Conservation (phyloP, 2,797 vertebrate genomes). For the Phrynocephalus vlangalii region DNA sequence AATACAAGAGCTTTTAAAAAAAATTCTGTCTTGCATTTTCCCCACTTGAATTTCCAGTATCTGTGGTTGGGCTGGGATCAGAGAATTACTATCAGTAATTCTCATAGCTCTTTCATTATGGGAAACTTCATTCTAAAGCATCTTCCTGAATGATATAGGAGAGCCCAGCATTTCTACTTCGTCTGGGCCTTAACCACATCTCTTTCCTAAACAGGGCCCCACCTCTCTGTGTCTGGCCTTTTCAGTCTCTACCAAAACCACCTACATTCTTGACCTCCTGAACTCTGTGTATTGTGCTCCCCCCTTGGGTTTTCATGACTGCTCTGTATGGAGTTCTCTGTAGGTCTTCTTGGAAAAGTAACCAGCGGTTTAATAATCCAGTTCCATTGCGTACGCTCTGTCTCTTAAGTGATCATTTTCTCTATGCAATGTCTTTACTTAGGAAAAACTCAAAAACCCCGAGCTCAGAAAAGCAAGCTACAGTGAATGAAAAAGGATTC, state of each 20-base stretch:
- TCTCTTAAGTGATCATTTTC: conserved; percentile 8
- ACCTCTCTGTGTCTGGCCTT: neutral
- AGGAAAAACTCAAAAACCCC: neutral
- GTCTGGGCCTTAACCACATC: neutral
- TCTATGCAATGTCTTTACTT: conserved; percentile 1
- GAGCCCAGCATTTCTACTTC: conserved; percentile 3
- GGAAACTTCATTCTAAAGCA: conserved; percentile 1
- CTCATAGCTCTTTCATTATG: neutral
- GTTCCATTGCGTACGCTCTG: conserved; percentile 1
- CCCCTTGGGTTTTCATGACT: neutral
- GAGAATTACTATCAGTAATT: too few relatives aligned
- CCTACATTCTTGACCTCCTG: neutral
- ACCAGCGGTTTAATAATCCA: neutral
- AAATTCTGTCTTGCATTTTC: conserved; percentile 2
- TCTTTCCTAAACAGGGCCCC: neutral
- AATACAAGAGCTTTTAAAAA: neutral
- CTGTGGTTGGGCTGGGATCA: neutral
- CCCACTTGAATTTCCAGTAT: neutral
- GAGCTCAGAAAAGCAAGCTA: neutral
- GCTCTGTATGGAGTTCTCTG: conserved; percentile 10
- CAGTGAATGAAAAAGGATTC: neutral
- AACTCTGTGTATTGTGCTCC: neutral
- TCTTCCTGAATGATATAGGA: conserved; percentile 1
- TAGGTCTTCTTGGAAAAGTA: neutral
- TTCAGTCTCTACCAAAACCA: neutral